These are phyloP conservation scores for Pteropus alecto DNA, from an alignment of 2,113 vertebrate species.

Conservation along the genomic window DNA sequence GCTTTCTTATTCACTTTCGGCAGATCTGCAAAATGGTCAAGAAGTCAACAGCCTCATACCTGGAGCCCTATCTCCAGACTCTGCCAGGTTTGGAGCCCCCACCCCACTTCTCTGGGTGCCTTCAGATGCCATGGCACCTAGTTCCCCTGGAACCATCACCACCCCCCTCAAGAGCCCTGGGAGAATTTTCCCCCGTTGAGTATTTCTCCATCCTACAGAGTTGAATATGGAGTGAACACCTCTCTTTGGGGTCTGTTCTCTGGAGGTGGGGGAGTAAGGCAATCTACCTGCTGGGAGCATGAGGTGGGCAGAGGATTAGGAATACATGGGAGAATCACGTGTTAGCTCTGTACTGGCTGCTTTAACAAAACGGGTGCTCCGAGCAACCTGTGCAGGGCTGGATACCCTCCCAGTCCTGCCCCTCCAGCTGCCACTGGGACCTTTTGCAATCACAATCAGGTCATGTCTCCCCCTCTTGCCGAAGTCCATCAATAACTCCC, in stretches of 20 bases:
- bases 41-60: neutral
- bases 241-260: neutral
- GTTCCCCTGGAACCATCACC: neutral
- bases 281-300: neutral
- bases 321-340: neutral
- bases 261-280: too few species aligned
- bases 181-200: neutral
- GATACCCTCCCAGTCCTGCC: neutral
- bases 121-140: neutral
- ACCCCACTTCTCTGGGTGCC: neutral
- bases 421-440: neutral
- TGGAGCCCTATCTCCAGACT: slow-evolving; percentile 37
- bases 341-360: neutral
- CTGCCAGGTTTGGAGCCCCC: slow-evolving; percentile 52
- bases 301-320: neutral
- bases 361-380: neutral
- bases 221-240: neutral
- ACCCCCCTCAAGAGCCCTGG: neutral
- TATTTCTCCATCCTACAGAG: neutral
- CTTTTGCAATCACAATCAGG: neutral
- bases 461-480: neutral
- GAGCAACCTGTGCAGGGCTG: neutral
- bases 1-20: neutral
- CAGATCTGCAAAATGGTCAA: slow-evolving; percentile 31
- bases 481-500: neutral